phyloP scores from a whole-genome alignment of 2,888 invertebrate genomes.

The Andrena bicolor region DNA sequence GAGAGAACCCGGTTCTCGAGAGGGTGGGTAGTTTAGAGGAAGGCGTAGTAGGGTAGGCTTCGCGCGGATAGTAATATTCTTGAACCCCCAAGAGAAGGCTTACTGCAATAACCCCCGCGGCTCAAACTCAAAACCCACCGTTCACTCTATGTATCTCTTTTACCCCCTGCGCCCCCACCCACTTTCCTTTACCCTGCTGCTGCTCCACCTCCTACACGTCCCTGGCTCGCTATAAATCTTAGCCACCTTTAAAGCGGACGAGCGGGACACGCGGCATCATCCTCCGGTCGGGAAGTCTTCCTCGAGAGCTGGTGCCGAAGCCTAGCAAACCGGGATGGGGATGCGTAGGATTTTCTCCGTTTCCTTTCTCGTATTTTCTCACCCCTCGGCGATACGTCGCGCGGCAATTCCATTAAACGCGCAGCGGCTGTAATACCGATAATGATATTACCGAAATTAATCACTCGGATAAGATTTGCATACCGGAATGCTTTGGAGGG shows the following conservation, averaged over 20 bases:
- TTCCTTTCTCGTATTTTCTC: not conserved
- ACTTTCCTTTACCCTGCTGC: conserved; percentile 46
- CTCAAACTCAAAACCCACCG: conserved; percentile 81
- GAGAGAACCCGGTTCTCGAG: conserved; percentile 38
- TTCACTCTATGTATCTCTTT: conserved; percentile 74
- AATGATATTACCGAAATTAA: conserved; percentile 14
- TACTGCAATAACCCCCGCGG: conserved; percentile 84
- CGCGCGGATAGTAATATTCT: conserved; percentile 82
- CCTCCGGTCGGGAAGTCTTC: conserved; percentile 40
- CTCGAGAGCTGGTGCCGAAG: conserved; percentile 13
- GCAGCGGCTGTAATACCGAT: not conserved
- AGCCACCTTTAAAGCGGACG: conserved; percentile 76
- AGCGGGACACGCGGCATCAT: conserved; percentile 50
- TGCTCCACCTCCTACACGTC: conserved; percentile 64
- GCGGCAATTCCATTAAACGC: not conserved
- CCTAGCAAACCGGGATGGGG: conserved; percentile 10
- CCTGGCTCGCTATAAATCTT: conserved; percentile 79
- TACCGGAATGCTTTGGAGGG: not conserved
- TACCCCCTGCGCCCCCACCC: conserved; percentile 57
- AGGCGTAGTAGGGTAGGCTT: conserved; percentile 73
- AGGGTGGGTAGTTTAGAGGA: conserved; percentile 68
- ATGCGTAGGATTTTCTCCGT: conserved; percentile 14
- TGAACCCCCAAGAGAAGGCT: conserved; percentile 85
- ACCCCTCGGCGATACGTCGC: not conserved
- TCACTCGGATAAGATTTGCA: conserved; percentile 18